phyloP scores from a whole-genome alignment of 2,113 vertebrate species.

The Panthera leo region DNA sequence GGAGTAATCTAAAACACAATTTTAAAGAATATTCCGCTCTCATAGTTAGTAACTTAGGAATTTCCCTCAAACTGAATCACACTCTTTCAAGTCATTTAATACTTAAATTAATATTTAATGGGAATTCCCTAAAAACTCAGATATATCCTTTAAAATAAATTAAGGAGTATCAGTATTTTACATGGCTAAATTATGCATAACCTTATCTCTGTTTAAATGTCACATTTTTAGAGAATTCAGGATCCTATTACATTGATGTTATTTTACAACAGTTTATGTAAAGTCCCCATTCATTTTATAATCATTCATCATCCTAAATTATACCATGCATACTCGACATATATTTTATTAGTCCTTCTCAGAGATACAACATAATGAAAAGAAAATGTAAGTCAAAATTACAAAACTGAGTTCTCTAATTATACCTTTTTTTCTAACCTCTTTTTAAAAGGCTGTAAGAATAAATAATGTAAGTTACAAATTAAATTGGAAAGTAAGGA shows the following conservation, averaged over 20 bases:
- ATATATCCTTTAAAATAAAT: conserved; percentile 44
- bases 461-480: background rate
- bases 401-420: conserved; percentile 4
- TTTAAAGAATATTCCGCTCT: background rate
- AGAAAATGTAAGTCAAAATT: conserved; percentile 8
- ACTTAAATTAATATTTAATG: conserved; percentile 53
- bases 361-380: background rate
- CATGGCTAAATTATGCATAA: conserved; percentile 13
- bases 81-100: background rate
- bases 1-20: background rate
- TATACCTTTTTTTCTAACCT: background rate
- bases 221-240: background rate
- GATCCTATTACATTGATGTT: background rate
- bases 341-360: conserved; percentile 2
- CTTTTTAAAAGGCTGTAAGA: background rate
- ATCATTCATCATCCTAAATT: background rate
- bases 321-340: conserved; percentile 20
- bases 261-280: conserved; percentile 14
- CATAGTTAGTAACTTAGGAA: background rate
- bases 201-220: conserved; percentile 44
- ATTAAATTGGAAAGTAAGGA: background rate
- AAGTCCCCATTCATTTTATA: conserved; percentile 14
- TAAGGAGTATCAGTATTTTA: conserved; percentile 12
- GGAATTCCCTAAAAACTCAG: conserved; percentile 7
- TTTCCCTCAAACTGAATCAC: background rate